Percentiles rank a stretch among this genome's conserved stretches.
phyloP scores from a whole-genome alignment of 1,140 invertebrate species.

The Drosophila nebulosa region DNA sequence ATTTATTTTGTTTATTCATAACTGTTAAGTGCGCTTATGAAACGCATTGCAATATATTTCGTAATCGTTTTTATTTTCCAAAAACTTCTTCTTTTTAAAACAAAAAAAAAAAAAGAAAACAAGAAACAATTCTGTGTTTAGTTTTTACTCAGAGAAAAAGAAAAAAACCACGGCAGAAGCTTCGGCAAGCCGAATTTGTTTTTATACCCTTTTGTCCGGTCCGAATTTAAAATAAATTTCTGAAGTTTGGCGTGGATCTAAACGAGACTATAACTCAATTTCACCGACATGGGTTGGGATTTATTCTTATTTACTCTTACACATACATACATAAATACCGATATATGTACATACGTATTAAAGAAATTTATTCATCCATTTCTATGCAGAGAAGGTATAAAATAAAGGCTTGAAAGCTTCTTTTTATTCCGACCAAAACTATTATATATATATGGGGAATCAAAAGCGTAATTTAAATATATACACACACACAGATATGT shows the following conservation, averaged over 20 bases:
- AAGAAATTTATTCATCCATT: neutral
- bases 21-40: constrained; percentile 67
- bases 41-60: constrained; percentile 70
- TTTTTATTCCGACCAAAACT: constrained; percentile 66
- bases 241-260: neutral
- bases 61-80: constrained; percentile 21
- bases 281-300: neutral
- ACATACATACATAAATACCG: no score
- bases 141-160: constrained; percentile 34
- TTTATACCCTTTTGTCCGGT: neutral
- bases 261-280: neutral
- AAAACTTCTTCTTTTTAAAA: constrained; percentile 12
- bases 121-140: constrained; percentile 54
- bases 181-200: neutral
- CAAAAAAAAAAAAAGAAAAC: no score
- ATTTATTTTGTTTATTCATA: constrained; percentile 31
- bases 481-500: neutral
- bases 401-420: constrained; percentile 29
- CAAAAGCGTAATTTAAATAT: constrained; percentile 23
- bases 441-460: neutral
- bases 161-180: constrained; percentile 7
- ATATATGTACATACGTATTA: neutral
- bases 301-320: neutral
- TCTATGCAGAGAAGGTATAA: neutral
- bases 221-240: neutral